Conservation (phyloP, 2,888 invertebrate genomes). For the Eudasyphora cyanicolor region DNA sequence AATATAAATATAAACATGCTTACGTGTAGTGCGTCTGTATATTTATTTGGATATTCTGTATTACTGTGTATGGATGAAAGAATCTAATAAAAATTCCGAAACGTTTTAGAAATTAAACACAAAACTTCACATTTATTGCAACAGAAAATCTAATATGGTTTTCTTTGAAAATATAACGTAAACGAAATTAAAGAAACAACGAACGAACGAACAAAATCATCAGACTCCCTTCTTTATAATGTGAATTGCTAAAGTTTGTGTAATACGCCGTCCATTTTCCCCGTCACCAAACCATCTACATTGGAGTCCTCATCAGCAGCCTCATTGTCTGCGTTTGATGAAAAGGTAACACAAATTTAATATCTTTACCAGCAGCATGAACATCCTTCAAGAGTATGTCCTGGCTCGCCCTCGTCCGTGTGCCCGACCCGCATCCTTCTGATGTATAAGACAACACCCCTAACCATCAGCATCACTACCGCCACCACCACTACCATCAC, state of each 20-base stretch:
- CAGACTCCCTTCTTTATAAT: slow-evolving; percentile 18
- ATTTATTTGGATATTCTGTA: not conserved
- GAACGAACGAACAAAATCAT: slow-evolving; percentile 2
- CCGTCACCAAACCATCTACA: not conserved
- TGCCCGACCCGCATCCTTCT: too few species aligned
- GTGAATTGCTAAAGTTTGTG: slow-evolving; percentile 31
- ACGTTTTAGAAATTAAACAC: slow-evolving; percentile 63
- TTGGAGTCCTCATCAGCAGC: slow-evolving; percentile 16
- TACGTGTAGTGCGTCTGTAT: not conserved
- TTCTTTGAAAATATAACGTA: slow-evolving; percentile 9
- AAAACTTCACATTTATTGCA: slow-evolving; percentile 55
- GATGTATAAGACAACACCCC: not conserved
- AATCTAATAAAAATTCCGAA: slow-evolving; percentile 66
- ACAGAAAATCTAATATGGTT: slow-evolving; percentile 37
- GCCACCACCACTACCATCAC: not conserved
- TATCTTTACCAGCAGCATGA: slow-evolving; percentile 1
- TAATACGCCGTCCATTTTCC: not conserved
- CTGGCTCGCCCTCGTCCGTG: not conserved
- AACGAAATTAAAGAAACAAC: too few species aligned
- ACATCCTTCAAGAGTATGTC: not conserved
- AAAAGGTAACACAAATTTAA: slow-evolving; percentile 42
- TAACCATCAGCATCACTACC: not conserved
- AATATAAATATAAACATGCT: slow-evolving; percentile 22
- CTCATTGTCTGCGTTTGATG: slow-evolving; percentile 15
- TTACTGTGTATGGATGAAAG: slow-evolving; percentile 5